These are phyloP conservation scores for Gnathochromis pfefferi DNA, from an alignment of 2,113 vertebrate genomes.

Conservation along the genomic window DNA sequence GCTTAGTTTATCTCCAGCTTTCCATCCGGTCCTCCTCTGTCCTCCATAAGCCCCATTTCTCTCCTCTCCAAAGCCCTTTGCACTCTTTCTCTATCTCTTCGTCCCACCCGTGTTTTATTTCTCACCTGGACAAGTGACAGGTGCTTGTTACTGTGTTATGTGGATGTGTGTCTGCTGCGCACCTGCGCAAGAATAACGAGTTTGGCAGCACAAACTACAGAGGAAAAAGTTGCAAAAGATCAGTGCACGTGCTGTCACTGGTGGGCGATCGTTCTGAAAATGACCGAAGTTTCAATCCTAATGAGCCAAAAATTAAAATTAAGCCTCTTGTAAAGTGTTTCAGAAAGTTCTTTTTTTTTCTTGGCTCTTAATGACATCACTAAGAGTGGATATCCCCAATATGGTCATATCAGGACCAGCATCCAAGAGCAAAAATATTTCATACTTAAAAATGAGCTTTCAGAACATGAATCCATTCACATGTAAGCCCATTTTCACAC, in stretches of 20 bases:
- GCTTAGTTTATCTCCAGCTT: conserved; percentile 56
- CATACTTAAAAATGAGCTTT: background rate
- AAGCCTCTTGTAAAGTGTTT: background rate
- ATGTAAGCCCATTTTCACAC: background rate
- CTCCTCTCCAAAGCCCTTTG: conserved; percentile 16
- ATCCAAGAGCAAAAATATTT: background rate
- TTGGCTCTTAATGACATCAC: background rate
- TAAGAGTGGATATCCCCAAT: background rate
- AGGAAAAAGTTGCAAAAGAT: background rate
- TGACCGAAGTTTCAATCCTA: background rate
- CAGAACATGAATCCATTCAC: background rate
- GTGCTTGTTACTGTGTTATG: background rate
- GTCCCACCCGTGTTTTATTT: conserved; percentile 30
- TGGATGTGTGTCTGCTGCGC: background rate
- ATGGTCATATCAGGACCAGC: background rate
- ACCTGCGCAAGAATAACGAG: background rate
- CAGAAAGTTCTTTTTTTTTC: background rate
- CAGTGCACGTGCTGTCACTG: background rate
- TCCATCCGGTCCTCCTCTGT: conserved; percentile 41
- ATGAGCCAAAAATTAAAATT: rapidly evolving
- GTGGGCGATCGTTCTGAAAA: background rate
- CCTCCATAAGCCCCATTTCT: conserved; percentile 36
- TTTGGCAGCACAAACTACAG: background rate
- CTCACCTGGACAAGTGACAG: conserved; percentile 36
- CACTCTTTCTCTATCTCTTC: conserved; percentile 42